These are phyloP conservation scores for Psittacara wagleri DNA, from an alignment of 2,113 vertebrate genomes.

Conservation along the genomic window DNA sequence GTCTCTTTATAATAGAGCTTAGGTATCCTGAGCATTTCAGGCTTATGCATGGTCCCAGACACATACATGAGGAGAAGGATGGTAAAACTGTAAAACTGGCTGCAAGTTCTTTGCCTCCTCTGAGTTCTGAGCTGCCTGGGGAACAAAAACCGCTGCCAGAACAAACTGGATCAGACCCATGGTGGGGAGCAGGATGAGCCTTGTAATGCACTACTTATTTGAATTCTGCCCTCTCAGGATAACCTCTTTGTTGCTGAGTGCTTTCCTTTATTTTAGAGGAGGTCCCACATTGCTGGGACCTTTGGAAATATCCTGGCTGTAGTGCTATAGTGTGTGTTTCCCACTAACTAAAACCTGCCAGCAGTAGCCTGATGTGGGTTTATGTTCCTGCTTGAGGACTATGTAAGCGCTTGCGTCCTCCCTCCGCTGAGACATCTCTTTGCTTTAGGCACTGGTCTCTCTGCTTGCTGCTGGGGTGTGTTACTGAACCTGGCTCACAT, in stretches of 20 bases:
- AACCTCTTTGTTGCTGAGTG: neutral
- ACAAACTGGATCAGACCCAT: neutral
- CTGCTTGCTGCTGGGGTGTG: neutral
- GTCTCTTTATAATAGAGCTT: neutral
- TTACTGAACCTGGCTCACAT: neutral
- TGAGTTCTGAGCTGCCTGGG: neutral
- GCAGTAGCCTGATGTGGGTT: neutral
- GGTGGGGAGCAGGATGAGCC: neutral
- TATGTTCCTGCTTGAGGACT: conserved; percentile 23
- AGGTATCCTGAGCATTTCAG: neutral
- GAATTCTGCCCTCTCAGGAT: neutral
- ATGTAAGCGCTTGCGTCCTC: conserved; percentile 9
- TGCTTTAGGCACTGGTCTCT: neutral
- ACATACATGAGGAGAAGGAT: neutral
- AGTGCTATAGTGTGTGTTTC: conserved; percentile 28
- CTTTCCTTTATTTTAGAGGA: neutral
- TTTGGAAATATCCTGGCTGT: neutral
- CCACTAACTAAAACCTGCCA: conserved; percentile 30
- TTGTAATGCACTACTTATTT: neutral
- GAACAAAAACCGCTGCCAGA: neutral
- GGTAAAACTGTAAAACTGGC: neutral
- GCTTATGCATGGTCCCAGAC: neutral
- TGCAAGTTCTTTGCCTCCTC: neutral
- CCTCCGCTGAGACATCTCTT: neutral
- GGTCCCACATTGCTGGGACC: neutral